Conservation (phyloP, 1,140 invertebrate genomes). For the Drosophila asahinai region DNA sequence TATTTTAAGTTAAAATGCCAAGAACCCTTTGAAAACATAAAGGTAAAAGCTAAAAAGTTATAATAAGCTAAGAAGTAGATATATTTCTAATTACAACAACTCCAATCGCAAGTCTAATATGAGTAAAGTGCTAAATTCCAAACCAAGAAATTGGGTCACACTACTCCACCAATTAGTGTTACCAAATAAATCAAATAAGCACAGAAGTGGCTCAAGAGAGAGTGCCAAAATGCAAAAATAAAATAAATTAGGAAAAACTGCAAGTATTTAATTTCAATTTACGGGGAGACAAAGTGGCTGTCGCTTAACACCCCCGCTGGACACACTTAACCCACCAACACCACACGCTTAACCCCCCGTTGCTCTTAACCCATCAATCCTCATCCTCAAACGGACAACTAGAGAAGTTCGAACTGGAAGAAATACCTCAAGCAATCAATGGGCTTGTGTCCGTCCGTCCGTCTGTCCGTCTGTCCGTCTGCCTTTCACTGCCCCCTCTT, state of each 20-base stretch:
- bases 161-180: slow-evolving; percentile 4
- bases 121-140: background rate
- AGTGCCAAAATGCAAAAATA: slow-evolving; percentile 8
- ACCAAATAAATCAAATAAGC: slow-evolving; percentile 10
- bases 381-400: slow-evolving; percentile 13
- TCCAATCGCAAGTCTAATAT: background rate
- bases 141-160: slow-evolving; percentile 4
- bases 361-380: slow-evolving; percentile 27
- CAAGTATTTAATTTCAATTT: slow-evolving; percentile 80
- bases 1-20: no score
- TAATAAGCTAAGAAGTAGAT: no score
- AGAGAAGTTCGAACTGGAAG: slow-evolving; percentile 27
- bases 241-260: slow-evolving; percentile 26
- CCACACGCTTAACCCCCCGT: slow-evolving; percentile 5
- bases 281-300: slow-evolving; percentile 31
- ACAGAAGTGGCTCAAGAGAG: background rate
- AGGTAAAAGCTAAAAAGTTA: no score
- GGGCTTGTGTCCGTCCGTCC: slow-evolving; percentile 5
- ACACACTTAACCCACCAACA: slow-evolving; percentile 12
- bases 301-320: slow-evolving; percentile 22
- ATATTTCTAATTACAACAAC: background rate
- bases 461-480: background rate
- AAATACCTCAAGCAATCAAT: slow-evolving; percentile 51
- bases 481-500: slow-evolving; percentile 8
- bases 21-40: no score